Conservation (phyloP, 2,113 vertebrate genomes). For the Eonycteris spelaea region DNA sequence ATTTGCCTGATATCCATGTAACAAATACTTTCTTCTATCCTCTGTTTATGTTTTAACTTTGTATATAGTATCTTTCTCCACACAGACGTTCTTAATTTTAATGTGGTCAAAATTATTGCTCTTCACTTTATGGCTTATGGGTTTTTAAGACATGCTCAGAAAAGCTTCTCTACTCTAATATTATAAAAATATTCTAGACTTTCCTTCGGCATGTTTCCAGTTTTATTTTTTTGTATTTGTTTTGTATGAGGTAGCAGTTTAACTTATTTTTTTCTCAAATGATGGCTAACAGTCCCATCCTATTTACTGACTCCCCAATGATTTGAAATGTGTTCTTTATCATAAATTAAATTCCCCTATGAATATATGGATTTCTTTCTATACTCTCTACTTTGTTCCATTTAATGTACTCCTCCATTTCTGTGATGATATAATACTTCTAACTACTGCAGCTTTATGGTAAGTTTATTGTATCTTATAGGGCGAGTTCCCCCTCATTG, state of each 20-base stretch:
- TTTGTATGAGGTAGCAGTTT: background rate
- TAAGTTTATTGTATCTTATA: conserved; percentile 23
- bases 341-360: conserved; percentile 43
- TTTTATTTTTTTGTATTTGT: conserved; percentile 9
- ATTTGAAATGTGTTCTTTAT: conserved; percentile 49
- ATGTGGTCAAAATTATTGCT: conserved; percentile 11
- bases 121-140: conserved; percentile 13
- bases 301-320: conserved; percentile 16
- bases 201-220: conserved; percentile 7
- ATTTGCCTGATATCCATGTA: background rate
- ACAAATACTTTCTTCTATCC: conserved; percentile 1
- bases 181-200: conserved; percentile 34
- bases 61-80: conserved; percentile 7
- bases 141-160: conserved; percentile 20
- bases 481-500: background rate
- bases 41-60: conserved; percentile 53
- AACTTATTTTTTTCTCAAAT: conserved; percentile 5
- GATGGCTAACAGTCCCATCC: background rate
- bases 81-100: conserved; percentile 15
- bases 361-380: conserved; percentile 30
- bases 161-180: background rate
- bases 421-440: conserved; percentile 32
- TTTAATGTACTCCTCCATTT: conserved; percentile 35
- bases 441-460: conserved; percentile 13
- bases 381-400: conserved; percentile 27